A percentile compares a stretch with the other conserved stretches of the same genome.
These are phyloP conservation scores for Trochalopteron elliotii DNA, from an alignment of 2,113 vertebrate genomes.

Conservation along the genomic window DNA sequence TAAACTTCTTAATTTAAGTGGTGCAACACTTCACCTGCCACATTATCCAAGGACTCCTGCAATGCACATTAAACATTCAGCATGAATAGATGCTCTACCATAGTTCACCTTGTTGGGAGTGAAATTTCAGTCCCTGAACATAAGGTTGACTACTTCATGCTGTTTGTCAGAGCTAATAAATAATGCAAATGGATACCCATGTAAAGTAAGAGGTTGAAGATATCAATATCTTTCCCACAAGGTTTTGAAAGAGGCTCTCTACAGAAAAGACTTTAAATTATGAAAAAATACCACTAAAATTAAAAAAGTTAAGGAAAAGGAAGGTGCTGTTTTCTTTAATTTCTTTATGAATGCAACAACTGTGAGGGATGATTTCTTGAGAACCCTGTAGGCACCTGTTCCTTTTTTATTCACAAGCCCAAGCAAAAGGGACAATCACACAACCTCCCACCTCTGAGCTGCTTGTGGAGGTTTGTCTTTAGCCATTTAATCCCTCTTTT, in stretches of 20 bases:
- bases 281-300: neutral
- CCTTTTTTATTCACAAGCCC: neutral
- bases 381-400: neutral
- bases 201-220: conserved; percentile 23
- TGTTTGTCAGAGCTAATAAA: conserved; percentile 26
- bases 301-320: neutral
- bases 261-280: neutral
- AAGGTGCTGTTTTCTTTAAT: neutral
- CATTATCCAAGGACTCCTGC: conserved; percentile 51
- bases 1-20: conserved; percentile 53
- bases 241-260: neutral
- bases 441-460: neutral
- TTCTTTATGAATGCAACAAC: neutral
- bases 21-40: conserved; percentile 55
- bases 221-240: neutral
- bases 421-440: neutral
- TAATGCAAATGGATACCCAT: conserved; percentile 11
- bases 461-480: neutral
- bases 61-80: conserved; percentile 59
- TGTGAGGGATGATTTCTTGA: neutral
- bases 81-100: conserved; percentile 18
- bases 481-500: neutral
- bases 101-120: conserved; percentile 14
- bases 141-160: conserved; percentile 46
- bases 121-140: conserved; percentile 40